Base-by-base conservation (phyloP, 2,113 vertebrate species). In the Nanorana parkeri region DNA sequence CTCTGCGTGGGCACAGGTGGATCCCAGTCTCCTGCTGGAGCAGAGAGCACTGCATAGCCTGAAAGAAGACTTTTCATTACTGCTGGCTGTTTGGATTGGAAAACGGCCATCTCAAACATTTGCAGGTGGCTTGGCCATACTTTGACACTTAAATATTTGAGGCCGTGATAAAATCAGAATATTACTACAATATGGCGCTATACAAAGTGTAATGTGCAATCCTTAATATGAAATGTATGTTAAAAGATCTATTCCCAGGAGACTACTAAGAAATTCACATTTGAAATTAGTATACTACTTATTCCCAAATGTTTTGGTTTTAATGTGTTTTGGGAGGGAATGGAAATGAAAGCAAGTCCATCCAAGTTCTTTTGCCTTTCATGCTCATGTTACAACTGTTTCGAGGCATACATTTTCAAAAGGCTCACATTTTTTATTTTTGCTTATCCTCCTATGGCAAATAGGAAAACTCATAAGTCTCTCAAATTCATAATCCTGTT, bases 91-190 rank as follows among this genome's bases (percentile, higher is more conserved):
- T 94, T 94, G 92, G 83, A 72, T 94, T 94, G 94, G 94, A 93
- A 64, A 77, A 84, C 84, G 85, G 91, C 94, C 94, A 94, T 90
- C 87, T 89, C 92, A 94, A 94, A 94, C 93, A 94, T 93, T 91
- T 93, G 94, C 93, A 94, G 94, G 94, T 94, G 94, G 94, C 92
- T 93, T 92, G 91, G 92, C 93, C 91, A 91, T 90, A 93, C 91
- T 90, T 92, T 94, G 93, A 94, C 90, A 92, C 92, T 92, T 92
- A 92, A 93, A 93, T 94, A 94, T 93, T 94, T 94, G 91, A 92
- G 92, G 93, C 92, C 91, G 91, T 92, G 94, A 94, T 94, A 94
- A 94, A 94, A 94, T 94, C 93, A 93, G 93, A 93, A 92, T 94
- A 94, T 92, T 93, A 90, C 91, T 94, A 90, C 92, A 94, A 92